phyloP scores from a whole-genome alignment of 2,113 vertebrate genomes.

The Rhinoderma darwinii region DNA sequence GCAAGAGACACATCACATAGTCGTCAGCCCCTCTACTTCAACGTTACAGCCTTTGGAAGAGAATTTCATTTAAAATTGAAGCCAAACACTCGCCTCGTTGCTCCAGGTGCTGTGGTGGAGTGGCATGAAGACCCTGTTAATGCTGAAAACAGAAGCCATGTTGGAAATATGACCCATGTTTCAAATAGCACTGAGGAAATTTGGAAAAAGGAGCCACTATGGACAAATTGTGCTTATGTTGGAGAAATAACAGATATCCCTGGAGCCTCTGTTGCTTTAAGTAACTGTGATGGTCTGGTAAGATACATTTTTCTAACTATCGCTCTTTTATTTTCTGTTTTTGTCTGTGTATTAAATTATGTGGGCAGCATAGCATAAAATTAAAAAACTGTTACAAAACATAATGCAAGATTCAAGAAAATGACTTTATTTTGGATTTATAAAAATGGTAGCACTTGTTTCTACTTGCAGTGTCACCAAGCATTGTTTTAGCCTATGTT shows the following conservation, averaged over 20 bases:
- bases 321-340: background rate
- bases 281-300: conserved; percentile 98
- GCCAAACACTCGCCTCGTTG: conserved; percentile 83
- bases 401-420: background rate
- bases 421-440: background rate
- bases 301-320: conserved; percentile 67
- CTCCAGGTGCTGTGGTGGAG: conserved; percentile 87
- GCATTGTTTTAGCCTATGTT: background rate
- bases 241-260: conserved; percentile 91
- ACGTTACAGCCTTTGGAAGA: conserved; percentile 89
- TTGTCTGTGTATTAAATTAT: background rate
- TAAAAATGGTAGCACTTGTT: background rate
- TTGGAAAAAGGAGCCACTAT: conserved; percentile 83
- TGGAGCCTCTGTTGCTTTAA: conserved; percentile 91
- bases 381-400: background rate
- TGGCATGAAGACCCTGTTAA: conserved; percentile 80
- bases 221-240: conserved; percentile 89
- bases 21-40: conserved; percentile 83
- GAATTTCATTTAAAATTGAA: conserved; percentile 89
- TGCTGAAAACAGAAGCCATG: conserved; percentile 55
- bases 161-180: conserved; percentile 13
- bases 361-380: background rate
- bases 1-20: conserved; percentile 72
- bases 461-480: background rate
- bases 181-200: conserved; percentile 63